phyloP scores from a whole-genome alignment of 1,140 invertebrate species.

The Ridgeia piscesae region DNA sequence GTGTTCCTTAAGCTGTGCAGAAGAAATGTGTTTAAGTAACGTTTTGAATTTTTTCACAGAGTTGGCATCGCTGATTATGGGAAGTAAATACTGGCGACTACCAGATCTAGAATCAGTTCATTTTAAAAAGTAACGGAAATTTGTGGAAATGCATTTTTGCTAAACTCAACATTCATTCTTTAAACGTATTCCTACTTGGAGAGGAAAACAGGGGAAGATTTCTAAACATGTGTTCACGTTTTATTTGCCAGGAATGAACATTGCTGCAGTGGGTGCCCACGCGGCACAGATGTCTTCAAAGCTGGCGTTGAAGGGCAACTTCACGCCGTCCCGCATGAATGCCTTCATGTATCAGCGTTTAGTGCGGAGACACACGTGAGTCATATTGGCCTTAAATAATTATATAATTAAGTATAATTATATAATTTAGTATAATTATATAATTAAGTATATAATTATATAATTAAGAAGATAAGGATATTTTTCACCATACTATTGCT shows the following conservation, averaged over 20 bases:
- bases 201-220: no score
- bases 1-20: no score
- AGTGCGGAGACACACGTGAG: constrained; percentile 41
- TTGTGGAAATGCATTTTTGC: no score
- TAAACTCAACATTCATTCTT: no score
- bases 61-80: no score
- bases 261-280: constrained; percentile 40
- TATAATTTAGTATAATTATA: neutral
- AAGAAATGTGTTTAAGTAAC: no score
- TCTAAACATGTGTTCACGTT: neutral
- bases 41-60: no score
- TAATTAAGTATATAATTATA: neutral
- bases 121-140: no score
- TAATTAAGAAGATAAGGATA: neutral
- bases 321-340: constrained; percentile 37
- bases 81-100: no score
- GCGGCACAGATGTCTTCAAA: constrained; percentile 37
- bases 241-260: constrained; percentile 36
- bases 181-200: no score
- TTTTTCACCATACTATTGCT: neutral
- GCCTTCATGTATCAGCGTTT: constrained; percentile 48
- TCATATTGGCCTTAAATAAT: constrained; percentile 19
- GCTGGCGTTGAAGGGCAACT: constrained; percentile 41
- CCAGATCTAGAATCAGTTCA: no score
- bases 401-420: neutral